phyloP scores from a whole-genome alignment of 2,797 vertebrate genomes.

The Sebastiscus albofasciatus region DNA sequence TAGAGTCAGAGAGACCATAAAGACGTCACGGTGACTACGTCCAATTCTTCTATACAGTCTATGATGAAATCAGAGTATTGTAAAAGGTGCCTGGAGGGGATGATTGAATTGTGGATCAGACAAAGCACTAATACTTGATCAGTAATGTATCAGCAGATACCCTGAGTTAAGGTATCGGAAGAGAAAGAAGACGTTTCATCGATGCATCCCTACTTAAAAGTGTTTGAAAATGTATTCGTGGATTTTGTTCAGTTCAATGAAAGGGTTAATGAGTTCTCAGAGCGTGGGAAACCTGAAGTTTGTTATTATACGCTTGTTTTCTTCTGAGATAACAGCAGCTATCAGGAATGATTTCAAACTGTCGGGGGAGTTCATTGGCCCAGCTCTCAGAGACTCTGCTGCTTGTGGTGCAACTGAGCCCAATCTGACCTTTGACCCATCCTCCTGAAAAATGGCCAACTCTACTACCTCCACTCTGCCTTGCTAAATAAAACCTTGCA shows the following conservation, averaged over 20 bases:
- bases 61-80: neutral
- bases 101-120: neutral
- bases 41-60: too few relatives aligned
- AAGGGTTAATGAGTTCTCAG: neutral
- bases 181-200: neutral
- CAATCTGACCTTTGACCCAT: slow-evolving; percentile 1
- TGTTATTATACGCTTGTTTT: neutral
- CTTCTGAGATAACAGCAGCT: neutral
- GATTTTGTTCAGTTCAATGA: neutral
- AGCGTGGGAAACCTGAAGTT: neutral
- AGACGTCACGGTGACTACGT: too few relatives aligned
- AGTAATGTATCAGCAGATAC: neutral
- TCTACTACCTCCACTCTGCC: neutral
- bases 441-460: neutral
- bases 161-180: neutral
- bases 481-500: neutral
- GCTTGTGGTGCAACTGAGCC: slow-evolving; percentile 10
- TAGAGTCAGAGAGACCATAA: too few relatives aligned
- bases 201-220: neutral
- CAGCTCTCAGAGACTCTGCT: neutral
- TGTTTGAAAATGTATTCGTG: neutral
- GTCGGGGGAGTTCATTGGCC: neutral
- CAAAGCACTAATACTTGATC: neutral
- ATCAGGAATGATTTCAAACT: neutral
- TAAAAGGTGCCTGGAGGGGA: neutral